Percentiles rank a stretch among this genome's conserved stretches.
Evolutionary conservation across 1,140 invertebrate species (phyloP).

Genomic region (Zaprionus gabonicus): DNA sequence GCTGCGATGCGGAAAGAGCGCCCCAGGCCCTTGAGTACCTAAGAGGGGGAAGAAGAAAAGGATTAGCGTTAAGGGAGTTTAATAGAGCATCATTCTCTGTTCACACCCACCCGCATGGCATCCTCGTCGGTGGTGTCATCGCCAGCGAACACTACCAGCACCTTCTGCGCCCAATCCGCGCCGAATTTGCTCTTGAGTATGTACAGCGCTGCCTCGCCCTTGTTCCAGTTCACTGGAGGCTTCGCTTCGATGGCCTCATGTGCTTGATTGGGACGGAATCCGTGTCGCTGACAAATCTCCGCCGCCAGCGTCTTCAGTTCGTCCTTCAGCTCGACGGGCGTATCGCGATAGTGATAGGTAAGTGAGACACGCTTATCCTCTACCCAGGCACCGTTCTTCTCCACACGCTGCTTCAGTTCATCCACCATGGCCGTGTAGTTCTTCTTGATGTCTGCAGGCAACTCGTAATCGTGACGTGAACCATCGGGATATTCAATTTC

Average conservation of each 20-base stretch:
- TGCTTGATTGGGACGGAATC: constrained; percentile 90
- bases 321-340: constrained; percentile 87
- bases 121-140: constrained; percentile 96
- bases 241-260: constrained; percentile 95
- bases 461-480: constrained; percentile 93
- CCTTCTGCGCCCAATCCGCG: constrained; percentile 93
- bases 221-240: constrained; percentile 95
- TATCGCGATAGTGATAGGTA: constrained; percentile 95
- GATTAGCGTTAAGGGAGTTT: neutral
- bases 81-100: neutral
- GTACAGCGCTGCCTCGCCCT: constrained; percentile 93
- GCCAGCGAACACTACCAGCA: constrained; percentile 94
- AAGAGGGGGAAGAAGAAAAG: constrained; percentile 35
- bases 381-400: constrained; percentile 94
- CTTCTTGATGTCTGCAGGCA: constrained; percentile 92
- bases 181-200: constrained; percentile 95
- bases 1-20: constrained; percentile 94
- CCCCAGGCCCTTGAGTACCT: constrained; percentile 94
- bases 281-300: constrained; percentile 89
- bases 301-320: constrained; percentile 88
- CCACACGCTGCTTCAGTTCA: constrained; percentile 91
- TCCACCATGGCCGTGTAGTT: constrained; percentile 92
- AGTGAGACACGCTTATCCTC: constrained; percentile 94
- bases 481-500: constrained; percentile 95
- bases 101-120: constrained; percentile 90